Conservation (phyloP, 2,888 invertebrate species). For the Gastrophysa polygoni region DNA sequence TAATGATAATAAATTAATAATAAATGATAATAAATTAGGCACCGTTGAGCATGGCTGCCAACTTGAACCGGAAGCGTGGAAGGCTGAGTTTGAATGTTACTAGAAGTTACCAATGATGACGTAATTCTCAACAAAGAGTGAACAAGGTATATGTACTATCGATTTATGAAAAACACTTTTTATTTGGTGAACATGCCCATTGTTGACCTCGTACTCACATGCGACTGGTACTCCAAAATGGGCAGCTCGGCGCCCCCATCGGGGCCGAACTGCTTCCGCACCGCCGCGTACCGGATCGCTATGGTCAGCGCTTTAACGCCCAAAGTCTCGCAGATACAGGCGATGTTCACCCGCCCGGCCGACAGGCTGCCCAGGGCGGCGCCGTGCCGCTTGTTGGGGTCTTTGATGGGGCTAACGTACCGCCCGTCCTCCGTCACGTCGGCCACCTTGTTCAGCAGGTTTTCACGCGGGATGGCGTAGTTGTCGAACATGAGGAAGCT, state of each 20-base stretch:
- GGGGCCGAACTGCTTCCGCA: conserved; percentile 87
- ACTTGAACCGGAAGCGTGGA: too few species aligned
- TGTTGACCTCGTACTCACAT: conserved; percentile 65
- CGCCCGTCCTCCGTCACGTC: conserved; percentile 85
- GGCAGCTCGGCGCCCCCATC: conserved; percentile 75
- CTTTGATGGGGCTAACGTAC: conserved; percentile 80
- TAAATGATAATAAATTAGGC: too few species aligned
- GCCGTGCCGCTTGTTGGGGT: conserved; percentile 84
- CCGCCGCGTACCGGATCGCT: conserved; percentile 85
- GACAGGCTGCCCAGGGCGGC: conserved; percentile 84
- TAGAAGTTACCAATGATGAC: too few species aligned
- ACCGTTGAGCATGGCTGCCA: too few species aligned
- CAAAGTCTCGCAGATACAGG: conserved; percentile 65
- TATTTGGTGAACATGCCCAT: neutral
- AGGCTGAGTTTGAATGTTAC: too few species aligned
- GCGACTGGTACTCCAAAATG: conserved; percentile 90
- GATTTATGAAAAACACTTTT: too few species aligned
- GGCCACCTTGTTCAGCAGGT: conserved; percentile 82
- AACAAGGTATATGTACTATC: too few species aligned
- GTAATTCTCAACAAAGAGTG: too few species aligned
- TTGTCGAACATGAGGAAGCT: conserved; percentile 80
- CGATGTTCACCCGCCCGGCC: conserved; percentile 80
- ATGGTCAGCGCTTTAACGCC: conserved; percentile 79
- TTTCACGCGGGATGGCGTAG: conserved; percentile 79
- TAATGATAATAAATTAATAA: too few species aligned